Conservation (phyloP, 2,113 vertebrate genomes). For the Cisticola juncidis region DNA sequence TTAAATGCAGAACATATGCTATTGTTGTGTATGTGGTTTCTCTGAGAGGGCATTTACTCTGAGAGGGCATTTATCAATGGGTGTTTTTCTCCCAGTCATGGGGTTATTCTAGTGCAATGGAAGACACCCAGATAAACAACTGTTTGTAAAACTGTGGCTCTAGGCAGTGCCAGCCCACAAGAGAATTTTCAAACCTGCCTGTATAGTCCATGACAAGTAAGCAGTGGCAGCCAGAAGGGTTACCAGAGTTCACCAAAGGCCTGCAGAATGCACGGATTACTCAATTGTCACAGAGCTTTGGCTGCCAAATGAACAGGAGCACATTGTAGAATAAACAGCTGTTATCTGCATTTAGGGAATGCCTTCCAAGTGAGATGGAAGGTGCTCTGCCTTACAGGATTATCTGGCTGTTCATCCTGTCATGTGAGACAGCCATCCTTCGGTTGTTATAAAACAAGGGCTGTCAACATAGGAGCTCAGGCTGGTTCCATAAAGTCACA, state of each 20-base stretch:
- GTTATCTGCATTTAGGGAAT: constrained; percentile 24
- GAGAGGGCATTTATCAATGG: neutral
- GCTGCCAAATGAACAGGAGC: neutral
- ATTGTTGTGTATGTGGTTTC: neutral
- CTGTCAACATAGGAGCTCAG: neutral
- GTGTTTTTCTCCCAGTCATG: neutral
- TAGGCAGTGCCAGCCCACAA: constrained; percentile 17
- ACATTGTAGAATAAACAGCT: neutral
- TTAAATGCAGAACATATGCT: constrained; percentile 10
- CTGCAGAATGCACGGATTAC: neutral
- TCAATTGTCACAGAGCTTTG: neutral
- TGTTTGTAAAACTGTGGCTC: constrained; percentile 20
- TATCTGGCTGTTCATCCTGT: neutral
- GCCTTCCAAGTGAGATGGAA: constrained; percentile 35
- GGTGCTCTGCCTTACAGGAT: neutral
- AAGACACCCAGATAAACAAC: constrained; percentile 33
- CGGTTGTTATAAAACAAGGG: neutral
- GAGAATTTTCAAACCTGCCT: neutral
- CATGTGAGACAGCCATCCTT: neutral
- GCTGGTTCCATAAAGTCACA: neutral
- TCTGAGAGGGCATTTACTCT: neutral
- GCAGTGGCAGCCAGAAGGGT: constrained; percentile 4
- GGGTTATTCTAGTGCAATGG: constrained; percentile 25
- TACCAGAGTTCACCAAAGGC: constrained; percentile 26
- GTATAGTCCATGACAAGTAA: neutral